Percentiles rank a stretch among this genome's conserved stretches.
Conservation (phyloP, 2,888 invertebrate species). For the Erannis defoliaria region DNA sequence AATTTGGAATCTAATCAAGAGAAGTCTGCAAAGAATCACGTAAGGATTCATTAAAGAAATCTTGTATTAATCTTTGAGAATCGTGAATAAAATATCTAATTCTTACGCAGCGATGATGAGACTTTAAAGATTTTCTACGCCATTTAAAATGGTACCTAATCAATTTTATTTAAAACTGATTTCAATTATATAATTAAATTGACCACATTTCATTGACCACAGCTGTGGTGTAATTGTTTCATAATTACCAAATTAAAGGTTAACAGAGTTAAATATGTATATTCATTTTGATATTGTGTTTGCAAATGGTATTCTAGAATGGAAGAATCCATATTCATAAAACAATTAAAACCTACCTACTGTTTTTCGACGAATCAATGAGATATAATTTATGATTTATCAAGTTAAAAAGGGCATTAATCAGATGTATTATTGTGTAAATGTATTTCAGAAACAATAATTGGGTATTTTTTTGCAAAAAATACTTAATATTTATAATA, state of each 20-base stretch:
- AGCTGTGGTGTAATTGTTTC: not conserved
- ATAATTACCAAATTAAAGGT: not conserved
- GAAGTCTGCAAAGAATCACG: constrained; percentile 10
- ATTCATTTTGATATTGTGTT: not conserved
- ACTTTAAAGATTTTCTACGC: not conserved
- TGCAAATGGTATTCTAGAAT: not conserved
- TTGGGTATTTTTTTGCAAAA: too few species aligned
- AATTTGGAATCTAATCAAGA: constrained; percentile 26
- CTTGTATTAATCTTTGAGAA: constrained; percentile 1
- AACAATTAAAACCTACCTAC: not conserved
- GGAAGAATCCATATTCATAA: not conserved
- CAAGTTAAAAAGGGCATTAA: not conserved
- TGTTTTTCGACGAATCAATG: constrained; percentile 3
- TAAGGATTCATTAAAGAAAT: constrained; percentile 12
- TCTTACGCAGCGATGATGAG: constrained; percentile 1
- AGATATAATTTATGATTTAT: not conserved
- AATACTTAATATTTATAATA: not conserved
- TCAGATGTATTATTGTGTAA: not conserved
- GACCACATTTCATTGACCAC: too few species aligned
- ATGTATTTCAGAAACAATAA: not conserved
- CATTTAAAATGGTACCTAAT: not conserved
- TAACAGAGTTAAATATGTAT: not conserved
- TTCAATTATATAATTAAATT: not conserved
- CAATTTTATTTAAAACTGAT: not conserved
- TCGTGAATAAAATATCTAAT: constrained; percentile 1